phyloP scores from a whole-genome alignment of 1,140 invertebrate species.

The Brachionus koreanus region DNA sequence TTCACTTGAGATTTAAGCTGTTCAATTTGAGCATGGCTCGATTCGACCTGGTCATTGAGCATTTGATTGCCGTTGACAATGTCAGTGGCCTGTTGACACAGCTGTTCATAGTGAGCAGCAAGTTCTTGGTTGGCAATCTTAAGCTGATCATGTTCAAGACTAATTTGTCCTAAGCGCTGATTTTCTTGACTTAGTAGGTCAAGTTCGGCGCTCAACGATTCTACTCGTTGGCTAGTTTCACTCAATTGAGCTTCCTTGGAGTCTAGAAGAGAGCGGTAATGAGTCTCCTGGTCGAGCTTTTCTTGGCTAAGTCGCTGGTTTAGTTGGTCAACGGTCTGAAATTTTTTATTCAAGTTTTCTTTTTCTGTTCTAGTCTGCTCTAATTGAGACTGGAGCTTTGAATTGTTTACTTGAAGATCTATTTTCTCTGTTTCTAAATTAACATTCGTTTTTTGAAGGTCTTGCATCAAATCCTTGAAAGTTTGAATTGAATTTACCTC shows the following conservation, averaged over 20 bases:
- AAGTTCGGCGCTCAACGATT: neutral
- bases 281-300: neutral
- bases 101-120: neutral
- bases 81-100: conserved; percentile 18
- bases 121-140: conserved; percentile 13
- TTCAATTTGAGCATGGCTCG: neutral
- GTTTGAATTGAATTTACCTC: conserved; percentile 28
- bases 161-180: conserved; percentile 16
- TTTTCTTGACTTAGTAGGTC: conserved; percentile 12
- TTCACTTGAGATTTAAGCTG: neutral
- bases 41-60: neutral
- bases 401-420: conserved; percentile 2
- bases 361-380: conserved; percentile 31
- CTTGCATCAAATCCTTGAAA: conserved; percentile 41
- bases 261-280: neutral
- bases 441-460: conserved; percentile 40
- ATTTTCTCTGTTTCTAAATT: conserved; percentile 39
- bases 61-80: conserved; percentile 42
- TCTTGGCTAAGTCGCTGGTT: neutral
- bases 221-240: neutral
- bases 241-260: neutral
- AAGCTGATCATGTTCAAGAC: conserved; percentile 15
- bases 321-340: neutral
- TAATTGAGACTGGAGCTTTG: neutral
- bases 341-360: conserved; percentile 44